A percentile compares a stretch with the other conserved stretches of the same genome.
Evolutionary conservation across 2,888 invertebrate species (phyloP).

Genomic region (Uloborus plumipes): DNA sequence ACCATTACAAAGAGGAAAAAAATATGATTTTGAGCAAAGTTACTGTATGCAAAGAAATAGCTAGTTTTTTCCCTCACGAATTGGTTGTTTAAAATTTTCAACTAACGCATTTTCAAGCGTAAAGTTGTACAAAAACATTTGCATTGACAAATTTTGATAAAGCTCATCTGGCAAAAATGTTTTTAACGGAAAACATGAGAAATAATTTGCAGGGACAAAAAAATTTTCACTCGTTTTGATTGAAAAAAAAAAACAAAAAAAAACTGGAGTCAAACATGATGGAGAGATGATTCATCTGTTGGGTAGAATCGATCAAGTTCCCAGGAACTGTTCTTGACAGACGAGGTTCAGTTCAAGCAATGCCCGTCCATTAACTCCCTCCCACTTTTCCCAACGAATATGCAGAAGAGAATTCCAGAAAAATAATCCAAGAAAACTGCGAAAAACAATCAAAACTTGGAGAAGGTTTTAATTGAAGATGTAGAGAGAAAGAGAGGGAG

Average conservation of each 20-base stretch:
- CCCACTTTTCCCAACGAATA: constrained; percentile 1
- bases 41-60: too few species aligned
- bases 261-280: not conserved
- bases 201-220: too few species aligned
- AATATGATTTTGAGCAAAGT: too few species aligned
- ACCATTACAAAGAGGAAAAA: too few species aligned
- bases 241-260: not conserved
- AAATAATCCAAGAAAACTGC: constrained; percentile 6
- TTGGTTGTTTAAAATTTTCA: too few species aligned
- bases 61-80: too few species aligned
- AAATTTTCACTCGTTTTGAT: not conserved
- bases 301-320: constrained; percentile 22
- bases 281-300: not conserved
- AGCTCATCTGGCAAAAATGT: too few species aligned
- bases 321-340: constrained; percentile 21
- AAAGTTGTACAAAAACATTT: too few species aligned
- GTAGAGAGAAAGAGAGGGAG: not conserved
- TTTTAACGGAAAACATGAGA: too few species aligned
- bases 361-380: constrained; percentile 10
- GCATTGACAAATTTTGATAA: too few species aligned
- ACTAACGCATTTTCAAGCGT: too few species aligned
- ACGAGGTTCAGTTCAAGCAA: not conserved
- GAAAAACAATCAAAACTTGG: constrained; percentile 27
- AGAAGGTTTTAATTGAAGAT: constrained; percentile 25
- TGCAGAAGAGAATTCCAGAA: constrained; percentile 16